Percentiles rank a stretch among this genome's conserved stretches.
Conservation (phyloP, 2,797 vertebrate genomes). For the Lophius americanus region DNA sequence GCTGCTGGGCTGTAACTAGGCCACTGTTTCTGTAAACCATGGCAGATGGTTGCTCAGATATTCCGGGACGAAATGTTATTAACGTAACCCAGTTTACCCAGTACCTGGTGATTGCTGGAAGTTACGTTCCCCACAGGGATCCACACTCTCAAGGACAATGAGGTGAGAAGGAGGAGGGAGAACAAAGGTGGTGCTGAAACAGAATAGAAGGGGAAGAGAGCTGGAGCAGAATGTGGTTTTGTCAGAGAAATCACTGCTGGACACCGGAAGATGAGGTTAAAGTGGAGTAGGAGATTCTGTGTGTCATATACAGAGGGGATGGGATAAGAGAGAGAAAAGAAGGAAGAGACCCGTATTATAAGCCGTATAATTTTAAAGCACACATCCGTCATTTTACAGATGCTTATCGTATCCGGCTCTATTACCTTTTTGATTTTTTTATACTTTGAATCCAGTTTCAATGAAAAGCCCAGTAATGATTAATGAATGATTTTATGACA, state of each 20-base stretch:
- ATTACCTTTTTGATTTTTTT: not conserved
- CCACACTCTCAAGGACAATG: conserved; percentile 64
- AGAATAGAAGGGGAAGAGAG: conserved; percentile 31
- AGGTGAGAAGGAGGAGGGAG: conserved; percentile 11
- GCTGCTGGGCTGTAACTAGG: conserved; percentile 64
- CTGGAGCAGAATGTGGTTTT: conserved; percentile 3
- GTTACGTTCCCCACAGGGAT: conserved; percentile 58
- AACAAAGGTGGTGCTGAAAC: conserved; percentile 22
- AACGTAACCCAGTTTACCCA: conserved; percentile 81
- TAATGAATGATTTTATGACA: conserved; percentile 1
- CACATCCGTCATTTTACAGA: not conserved
- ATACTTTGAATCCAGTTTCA: not conserved
- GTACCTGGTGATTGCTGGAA: conserved; percentile 75
- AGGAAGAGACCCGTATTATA: conserved; percentile 30
- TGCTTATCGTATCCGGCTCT: not conserved
- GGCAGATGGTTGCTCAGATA: conserved; percentile 61
- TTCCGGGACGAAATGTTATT: conserved; percentile 77
- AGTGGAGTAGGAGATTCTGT: not conserved
- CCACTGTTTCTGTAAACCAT: conserved; percentile 56
- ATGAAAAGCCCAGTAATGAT: not conserved
- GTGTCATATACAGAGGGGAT: conserved; percentile 9
- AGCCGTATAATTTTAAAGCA: conserved; percentile 7
- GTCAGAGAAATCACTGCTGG: conserved; percentile 17
- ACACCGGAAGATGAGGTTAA: conserved; percentile 9
- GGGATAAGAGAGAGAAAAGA: conserved; percentile 15